Evolutionary conservation across 1,140 invertebrate species (phyloP), one percentile per base, ranked within the genome.

Genomic region (Radopholus similis): DNA sequence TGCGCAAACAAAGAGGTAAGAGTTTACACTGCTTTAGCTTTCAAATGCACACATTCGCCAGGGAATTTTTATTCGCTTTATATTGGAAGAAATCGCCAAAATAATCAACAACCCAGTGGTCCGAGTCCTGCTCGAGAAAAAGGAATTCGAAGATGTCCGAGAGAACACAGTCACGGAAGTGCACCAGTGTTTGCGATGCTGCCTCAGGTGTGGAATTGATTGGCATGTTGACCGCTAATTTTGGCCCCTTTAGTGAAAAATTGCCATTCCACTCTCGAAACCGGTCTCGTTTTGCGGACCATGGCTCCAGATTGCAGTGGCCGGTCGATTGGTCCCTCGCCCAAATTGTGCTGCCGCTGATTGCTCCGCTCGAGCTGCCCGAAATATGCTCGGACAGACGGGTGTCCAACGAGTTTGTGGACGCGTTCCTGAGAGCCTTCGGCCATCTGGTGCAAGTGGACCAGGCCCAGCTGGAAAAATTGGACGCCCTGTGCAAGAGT

Each of bases 231-330:
- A 4, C 23, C 18, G 9, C 8, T 26, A 11, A 51, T 11, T 23
- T 13, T 5, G 15, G 34, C 56, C 4, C 21, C 4, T 40, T 40
- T 5, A 58, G 56, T 15, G 56, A 58, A 2, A 58, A 38, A 51
- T 62, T 63, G 9, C 18, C 68, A 15, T 56, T 11, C 4, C 47
- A 51, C 9, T 51, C 47, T 1, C 47, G 47, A 0, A 5, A 26
- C 4, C 47, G 47, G 2, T 51, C n/a, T 32, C 64, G 64, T 21
- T 9, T 70, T 53, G 66, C 23, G 5, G 66, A 68, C 23, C 66
- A 68, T 23, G 18, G 66, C 51, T 68, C 66, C 3, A 34, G 37
- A 11, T 37, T 70, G 30, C 47, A 72, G 26, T 72, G 69, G 65
- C 15, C 28, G 11, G 40, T 49, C 2, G 66, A 68, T 51, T 73